A percentile compares a stretch with the other conserved stretches of the same genome.
Evolutionary conservation across 1,140 invertebrate species (phyloP).

Genomic region (Ips nitidus): DNA sequence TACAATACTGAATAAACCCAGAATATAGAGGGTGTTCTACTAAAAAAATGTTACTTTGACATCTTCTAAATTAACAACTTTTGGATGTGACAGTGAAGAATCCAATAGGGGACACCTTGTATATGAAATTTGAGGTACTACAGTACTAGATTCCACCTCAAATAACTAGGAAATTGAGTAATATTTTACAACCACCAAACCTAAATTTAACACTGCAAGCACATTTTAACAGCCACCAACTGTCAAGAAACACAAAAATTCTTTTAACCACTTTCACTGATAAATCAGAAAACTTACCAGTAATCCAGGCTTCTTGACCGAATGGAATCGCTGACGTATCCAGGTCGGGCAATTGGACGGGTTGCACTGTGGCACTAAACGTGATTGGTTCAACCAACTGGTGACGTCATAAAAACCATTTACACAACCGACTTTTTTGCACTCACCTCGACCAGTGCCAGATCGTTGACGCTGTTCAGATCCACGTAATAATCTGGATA

Average conservation of each 20-base stretch:
- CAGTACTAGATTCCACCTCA: no score
- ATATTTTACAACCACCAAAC: no score
- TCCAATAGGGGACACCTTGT: no score
- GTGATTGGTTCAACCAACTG: constrained; percentile 1
- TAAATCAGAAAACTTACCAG: constrained; percentile 10
- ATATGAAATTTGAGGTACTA: no score
- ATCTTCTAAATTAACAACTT: no score
- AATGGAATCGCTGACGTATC: constrained; percentile 2
- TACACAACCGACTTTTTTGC: neutral
- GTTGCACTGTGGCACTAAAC: constrained; percentile 3
- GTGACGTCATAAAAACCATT: neutral
- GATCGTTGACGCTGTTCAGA: constrained; percentile 16
- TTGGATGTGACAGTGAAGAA: no score
- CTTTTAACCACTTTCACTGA: neutral
- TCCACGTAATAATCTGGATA: constrained; percentile 13
- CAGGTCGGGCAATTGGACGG: constrained; percentile 8
- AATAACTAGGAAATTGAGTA: no score
- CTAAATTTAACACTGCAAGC: no score
- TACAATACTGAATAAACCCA: no score
- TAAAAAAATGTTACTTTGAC: no score
- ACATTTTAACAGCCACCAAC: no score
- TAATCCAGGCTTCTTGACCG: neutral
- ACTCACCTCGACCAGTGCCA: constrained; percentile 18
- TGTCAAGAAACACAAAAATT: neutral
- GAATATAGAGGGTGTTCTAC: no score